Percentiles rank a stretch among this genome's conserved stretches.
Evolutionary conservation across 2,113 vertebrate genomes (phyloP).

Genomic region (Procapra przewalskii): DNA sequence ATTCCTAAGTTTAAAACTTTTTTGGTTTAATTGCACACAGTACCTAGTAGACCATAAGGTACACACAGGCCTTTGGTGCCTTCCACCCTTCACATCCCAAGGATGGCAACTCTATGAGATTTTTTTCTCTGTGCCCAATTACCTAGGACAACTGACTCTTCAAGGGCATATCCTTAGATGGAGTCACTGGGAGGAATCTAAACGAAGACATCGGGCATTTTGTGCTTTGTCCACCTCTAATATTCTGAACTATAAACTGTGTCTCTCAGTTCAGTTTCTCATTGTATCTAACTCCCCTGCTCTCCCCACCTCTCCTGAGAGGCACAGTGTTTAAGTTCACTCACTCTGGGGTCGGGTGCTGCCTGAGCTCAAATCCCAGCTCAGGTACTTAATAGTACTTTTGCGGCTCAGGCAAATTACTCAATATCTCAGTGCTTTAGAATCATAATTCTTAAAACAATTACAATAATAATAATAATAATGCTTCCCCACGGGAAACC

Average conservation of each 20-base stretch:
- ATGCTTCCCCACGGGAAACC: background rate
- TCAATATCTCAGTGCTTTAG: background rate
- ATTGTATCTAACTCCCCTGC: background rate
- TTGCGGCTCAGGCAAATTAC: background rate
- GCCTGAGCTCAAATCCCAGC: background rate
- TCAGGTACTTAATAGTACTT: background rate
- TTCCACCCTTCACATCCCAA: background rate
- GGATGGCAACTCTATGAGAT: background rate
- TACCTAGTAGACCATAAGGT: slow-evolving; percentile 29
- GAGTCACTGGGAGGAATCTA: background rate
- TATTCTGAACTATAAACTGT: background rate
- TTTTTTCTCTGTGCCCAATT: background rate
- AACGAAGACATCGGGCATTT: background rate
- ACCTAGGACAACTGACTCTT: background rate
- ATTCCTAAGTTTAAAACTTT: slow-evolving; percentile 16
- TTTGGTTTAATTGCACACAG: slow-evolving; percentile 7
- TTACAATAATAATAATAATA: background rate
- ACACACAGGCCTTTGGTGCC: background rate
- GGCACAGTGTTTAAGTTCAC: background rate
- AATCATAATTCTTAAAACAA: background rate
- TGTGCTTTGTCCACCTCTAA: background rate
- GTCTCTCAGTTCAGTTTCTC: background rate
- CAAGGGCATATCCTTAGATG: background rate
- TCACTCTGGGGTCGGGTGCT: background rate
- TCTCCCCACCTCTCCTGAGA: background rate